These are phyloP conservation scores for Cheilosia vernalis DNA, from an alignment of 2,888 invertebrate species.

Conservation along the genomic window DNA sequence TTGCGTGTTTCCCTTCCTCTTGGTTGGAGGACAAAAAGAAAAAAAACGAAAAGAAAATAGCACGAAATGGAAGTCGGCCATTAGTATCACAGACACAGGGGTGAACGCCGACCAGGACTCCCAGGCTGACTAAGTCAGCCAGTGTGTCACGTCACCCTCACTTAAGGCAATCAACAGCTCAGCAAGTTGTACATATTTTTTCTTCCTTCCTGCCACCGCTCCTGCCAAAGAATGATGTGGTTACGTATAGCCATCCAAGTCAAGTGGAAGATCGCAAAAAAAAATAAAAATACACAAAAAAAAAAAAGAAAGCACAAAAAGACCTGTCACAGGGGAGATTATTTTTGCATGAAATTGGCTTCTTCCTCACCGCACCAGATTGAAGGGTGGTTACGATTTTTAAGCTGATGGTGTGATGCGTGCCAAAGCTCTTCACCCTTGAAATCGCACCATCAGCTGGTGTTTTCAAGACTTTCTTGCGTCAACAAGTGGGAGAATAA, in stretches of 20 bases:
- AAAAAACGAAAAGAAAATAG: constrained; percentile 68
- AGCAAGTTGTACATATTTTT: constrained; percentile 71
- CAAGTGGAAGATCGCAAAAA: constrained; percentile 75
- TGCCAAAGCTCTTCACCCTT: constrained; percentile 66
- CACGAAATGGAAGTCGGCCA: constrained; percentile 73
- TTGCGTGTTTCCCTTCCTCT: constrained; percentile 76
- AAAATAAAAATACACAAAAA: constrained; percentile 48
- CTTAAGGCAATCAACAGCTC: constrained; percentile 75
- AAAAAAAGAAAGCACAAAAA: constrained; percentile 15
- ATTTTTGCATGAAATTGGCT: constrained; percentile 75
- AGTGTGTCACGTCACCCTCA: constrained; percentile 75
- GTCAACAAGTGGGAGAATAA: constrained; percentile 70
- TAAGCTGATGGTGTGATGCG: constrained; percentile 68
- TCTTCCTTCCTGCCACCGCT: constrained; percentile 55
- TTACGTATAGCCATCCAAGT: constrained; percentile 57
- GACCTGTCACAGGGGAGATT: constrained; percentile 68
- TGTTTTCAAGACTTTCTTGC: constrained; percentile 39
- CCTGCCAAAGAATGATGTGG: constrained; percentile 36
- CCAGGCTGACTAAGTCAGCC: constrained; percentile 51
- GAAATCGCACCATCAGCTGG: constrained; percentile 69
- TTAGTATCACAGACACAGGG: constrained; percentile 69
- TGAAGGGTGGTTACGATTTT: constrained; percentile 66
- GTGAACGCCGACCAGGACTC: constrained; percentile 28
- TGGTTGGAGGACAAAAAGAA: constrained; percentile 67
- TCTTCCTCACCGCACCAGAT: constrained; percentile 53